A percentile compares a stretch with the other conserved stretches of the same genome.
Conservation (phyloP, 2,797 vertebrate species). For the Halcyon chelicuti region DNA sequence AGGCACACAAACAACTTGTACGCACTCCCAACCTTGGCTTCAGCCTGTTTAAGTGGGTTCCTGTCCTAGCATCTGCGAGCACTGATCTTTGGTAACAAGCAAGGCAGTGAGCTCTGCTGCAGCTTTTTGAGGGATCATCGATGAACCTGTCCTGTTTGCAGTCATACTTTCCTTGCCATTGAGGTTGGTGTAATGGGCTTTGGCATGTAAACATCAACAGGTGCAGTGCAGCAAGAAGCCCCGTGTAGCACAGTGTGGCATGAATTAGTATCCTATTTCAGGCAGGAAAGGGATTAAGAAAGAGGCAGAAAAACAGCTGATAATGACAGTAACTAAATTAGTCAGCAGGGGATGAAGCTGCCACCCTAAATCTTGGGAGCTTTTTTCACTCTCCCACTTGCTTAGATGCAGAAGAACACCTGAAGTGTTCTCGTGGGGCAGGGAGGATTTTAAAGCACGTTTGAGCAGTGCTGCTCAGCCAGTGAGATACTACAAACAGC, state of each 20-base stretch:
- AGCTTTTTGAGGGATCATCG: not conserved
- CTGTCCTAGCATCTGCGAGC: rapidly evolving
- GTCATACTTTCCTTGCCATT: not conserved
- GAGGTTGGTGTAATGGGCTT: not conserved
- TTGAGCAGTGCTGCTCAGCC: not conserved
- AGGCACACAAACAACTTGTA: not conserved
- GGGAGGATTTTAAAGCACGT: not conserved
- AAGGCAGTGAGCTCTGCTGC: not conserved
- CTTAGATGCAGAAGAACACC: not conserved
- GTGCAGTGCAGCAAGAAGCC: not conserved
- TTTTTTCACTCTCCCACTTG: rapidly evolving
- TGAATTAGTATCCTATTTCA: not conserved
- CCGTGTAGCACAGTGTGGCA: not conserved
- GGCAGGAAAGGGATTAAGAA: not conserved
- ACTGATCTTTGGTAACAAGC: rapidly evolving
- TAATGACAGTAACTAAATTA: not conserved
- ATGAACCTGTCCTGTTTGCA: not conserved
- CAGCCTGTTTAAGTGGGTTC: rapidly evolving
- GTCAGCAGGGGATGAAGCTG: not conserved
- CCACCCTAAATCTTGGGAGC: not conserved
- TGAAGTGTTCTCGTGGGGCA: not conserved
- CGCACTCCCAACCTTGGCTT: not conserved
- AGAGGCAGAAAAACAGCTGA: not conserved
- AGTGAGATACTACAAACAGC: not conserved
- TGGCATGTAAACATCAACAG: not conserved